Percentiles rank a stretch among this genome's conserved stretches.
Conservation (phyloP, 1,140 invertebrate genomes). For the Bombus haemorrhoidalis region DNA sequence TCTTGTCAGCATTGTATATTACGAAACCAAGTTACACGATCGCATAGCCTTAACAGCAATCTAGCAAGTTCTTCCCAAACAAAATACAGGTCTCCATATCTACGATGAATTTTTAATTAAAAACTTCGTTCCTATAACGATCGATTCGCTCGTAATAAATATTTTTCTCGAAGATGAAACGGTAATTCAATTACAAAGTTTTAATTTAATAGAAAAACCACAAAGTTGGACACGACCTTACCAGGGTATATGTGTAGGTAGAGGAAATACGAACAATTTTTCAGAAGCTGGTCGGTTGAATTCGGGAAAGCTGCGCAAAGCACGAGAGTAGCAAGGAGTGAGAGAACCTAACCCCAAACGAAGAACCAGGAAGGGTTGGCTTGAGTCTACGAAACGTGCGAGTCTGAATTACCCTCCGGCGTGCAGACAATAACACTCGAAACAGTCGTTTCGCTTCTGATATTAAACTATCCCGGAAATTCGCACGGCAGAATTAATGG, state of each 20-base stretch:
- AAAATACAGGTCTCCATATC: too few species aligned
- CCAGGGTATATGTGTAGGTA: too few species aligned
- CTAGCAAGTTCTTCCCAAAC: background rate
- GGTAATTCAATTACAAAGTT: background rate
- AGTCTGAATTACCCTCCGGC: conserved; percentile 33
- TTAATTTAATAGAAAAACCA: background rate
- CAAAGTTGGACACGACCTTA: background rate
- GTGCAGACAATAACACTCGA: conserved; percentile 49
- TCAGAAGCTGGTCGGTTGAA: background rate
- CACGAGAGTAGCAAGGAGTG: too few species aligned
- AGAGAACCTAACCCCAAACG: background rate
- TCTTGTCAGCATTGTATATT: background rate
- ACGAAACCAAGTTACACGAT: background rate
- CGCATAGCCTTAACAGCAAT: too few species aligned
- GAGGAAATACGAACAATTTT: background rate
- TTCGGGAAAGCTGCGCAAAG: background rate
- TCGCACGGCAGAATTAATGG: conserved; percentile 36
- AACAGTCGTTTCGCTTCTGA: conserved; percentile 42
- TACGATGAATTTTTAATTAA: background rate
- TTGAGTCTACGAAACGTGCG: background rate
- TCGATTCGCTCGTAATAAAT: background rate
- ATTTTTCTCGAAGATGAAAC: background rate
- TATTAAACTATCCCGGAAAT: conserved; percentile 56
- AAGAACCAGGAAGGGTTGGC: background rate
- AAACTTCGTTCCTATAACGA: background rate